Evolutionary conservation across 2,888 invertebrate species (phyloP), one percentile per base, ranked within the genome.

Genomic region (Tiphia femorata): DNA sequence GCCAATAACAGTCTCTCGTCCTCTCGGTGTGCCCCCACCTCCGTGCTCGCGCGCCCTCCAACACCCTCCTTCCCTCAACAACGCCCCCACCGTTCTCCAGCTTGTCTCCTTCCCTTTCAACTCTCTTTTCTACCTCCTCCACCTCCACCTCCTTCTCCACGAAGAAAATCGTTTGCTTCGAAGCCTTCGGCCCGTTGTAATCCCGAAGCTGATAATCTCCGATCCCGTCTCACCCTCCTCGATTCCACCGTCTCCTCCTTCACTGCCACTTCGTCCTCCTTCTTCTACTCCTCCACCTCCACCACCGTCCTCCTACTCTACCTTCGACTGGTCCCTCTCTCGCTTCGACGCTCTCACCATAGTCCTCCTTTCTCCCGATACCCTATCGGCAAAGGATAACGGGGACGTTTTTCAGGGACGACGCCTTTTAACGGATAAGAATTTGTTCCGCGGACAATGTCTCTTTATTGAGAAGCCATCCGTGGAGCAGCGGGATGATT

Each of bases 381-480:
- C 40, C 56, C 48, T 40, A 49, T 53, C 55, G 55, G 47, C 29
- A 49, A 12, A 12, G 23, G 33, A 14, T 17, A 16, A 16, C 35
- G 25, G 38, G 54, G 46, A 49, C 52, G 35, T 47, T 58, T 49
- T 57, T 55, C 57, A 25, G 8, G 43, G 42, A 59, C 63, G 49
- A 49, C 54, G 59, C 58, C 68, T 64, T 67, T 78, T 67, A 79
- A 71, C 73, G 71, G 75, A 77, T 77, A 77, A 79, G 78, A 78
- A 79, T 79, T 78, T 73, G 64, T 71, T 68, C 60, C 67, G 62
- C 63, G 72, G 75, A 77, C 80, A 77, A 80, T 81, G 78, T 80
- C 81, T n/a, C n/a, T 79, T 77, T 80, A 80, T 81, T 81, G 81
- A 78, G 76, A 79, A 77, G 73, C 67, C 70, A 73, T 71, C 70